phyloP scores from a whole-genome alignment of 2,888 invertebrate genomes.

The Brachylomia viminalis region DNA sequence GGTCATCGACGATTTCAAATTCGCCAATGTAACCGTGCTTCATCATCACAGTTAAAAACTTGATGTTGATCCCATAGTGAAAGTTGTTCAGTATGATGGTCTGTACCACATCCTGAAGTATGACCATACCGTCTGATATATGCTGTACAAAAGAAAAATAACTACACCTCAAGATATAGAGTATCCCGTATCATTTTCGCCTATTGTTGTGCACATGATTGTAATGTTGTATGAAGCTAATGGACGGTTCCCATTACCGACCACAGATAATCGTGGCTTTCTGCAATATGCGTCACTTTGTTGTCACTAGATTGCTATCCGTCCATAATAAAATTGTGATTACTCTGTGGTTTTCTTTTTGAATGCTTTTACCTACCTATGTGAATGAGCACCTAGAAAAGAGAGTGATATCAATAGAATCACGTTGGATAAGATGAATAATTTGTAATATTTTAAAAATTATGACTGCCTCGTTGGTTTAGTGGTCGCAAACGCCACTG shows the following conservation, averaged over 20 bases:
- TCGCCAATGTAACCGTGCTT: constrained; percentile 99
- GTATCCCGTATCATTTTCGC: constrained; percentile 21
- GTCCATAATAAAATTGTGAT: constrained; percentile 10
- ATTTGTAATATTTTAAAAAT: neutral
- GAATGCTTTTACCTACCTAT: neutral
- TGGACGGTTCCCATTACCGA: constrained; percentile 54
- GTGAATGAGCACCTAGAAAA: neutral
- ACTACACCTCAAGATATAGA: neutral
- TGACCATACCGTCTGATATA: too few species aligned
- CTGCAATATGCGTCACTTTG: constrained; percentile 21
- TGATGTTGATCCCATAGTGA: constrained; percentile 84
- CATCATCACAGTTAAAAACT: constrained; percentile 99
- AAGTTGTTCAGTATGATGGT: too few species aligned
- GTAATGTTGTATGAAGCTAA: constrained; percentile 49
- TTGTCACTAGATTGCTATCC: constrained; percentile 19
- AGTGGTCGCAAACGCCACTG: too few species aligned
- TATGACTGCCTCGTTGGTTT: neutral
- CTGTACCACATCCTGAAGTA: too few species aligned
- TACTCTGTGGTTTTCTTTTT: constrained; percentile 13
- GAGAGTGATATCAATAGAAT: neutral
- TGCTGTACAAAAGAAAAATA: neutral
- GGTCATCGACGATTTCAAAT: constrained; percentile 99
- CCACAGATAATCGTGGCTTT: constrained; percentile 39
- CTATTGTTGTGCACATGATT: constrained; percentile 24
- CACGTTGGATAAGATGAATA: neutral